phyloP scores from a whole-genome alignment of 2,797 vertebrate genomes.

The Cephalopachus bancanus region DNA sequence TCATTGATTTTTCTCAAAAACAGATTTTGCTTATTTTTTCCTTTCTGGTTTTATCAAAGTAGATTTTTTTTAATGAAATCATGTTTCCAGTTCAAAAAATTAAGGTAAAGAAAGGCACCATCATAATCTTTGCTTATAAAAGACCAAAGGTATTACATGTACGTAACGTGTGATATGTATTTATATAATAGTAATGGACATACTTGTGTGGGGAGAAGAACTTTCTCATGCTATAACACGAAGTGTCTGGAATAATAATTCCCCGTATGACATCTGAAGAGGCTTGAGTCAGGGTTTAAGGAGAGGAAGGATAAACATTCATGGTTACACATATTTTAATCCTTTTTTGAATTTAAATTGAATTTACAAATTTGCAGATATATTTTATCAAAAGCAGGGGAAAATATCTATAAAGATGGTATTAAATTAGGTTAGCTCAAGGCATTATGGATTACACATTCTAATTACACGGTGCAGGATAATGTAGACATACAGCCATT shows the following conservation, averaged over 20 bases:
- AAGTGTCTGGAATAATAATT: neutral
- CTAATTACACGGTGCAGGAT: neutral
- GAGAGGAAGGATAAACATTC: neutral
- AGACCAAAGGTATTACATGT: neutral
- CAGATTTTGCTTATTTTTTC: neutral
- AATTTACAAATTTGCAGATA: neutral
- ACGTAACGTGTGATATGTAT: neutral
- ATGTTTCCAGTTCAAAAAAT: neutral
- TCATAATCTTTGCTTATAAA: conserved; percentile 44
- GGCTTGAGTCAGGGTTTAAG: neutral
- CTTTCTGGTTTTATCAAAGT: conserved; percentile 54
- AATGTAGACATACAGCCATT: neutral
- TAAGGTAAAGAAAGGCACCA: neutral
- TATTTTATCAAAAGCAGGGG: conserved; percentile 21
- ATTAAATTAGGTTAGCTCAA: neutral
- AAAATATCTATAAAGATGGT: neutral
- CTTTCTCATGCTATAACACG: neutral
- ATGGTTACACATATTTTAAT: neutral
- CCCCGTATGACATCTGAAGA: neutral
- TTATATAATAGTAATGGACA: neutral
- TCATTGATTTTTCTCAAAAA: conserved; percentile 60
- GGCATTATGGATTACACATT: neutral
- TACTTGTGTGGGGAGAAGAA: neutral
- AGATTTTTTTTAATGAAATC: neutral
- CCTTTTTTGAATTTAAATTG: neutral